These are phyloP conservation scores for Onychomys leucogaster DNA, from an alignment of 2,797 vertebrate genomes.

Conservation along the genomic window DNA sequence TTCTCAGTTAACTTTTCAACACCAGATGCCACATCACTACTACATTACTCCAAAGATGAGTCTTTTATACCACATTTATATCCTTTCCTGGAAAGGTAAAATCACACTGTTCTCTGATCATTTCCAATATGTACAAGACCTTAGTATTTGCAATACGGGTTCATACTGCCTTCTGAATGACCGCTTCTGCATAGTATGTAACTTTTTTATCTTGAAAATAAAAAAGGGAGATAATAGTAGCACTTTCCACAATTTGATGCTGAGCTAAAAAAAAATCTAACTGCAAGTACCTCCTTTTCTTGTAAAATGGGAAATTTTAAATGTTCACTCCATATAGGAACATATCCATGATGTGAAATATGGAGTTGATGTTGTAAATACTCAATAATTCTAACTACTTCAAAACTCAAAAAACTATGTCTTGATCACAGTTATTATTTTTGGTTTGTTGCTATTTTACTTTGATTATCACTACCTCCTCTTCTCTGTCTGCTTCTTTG, in stretches of 20 bases:
- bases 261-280: neutral
- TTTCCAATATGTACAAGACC: accelerated
- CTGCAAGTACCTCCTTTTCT: neutral
- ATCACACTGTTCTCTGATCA: accelerated
- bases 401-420: neutral
- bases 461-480: neutral
- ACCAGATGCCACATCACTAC: too few relatives aligned
- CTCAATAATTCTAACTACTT: neutral
- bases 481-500: neutral
- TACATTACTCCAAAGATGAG: neutral
- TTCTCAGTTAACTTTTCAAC: neutral
- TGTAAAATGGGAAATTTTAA: neutral
- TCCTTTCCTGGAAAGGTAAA: neutral
- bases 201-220: neutral
- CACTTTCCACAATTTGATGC: too few relatives aligned
- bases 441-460: neutral
- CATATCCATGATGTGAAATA: neutral
- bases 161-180: neutral
- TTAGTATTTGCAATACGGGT: neutral
- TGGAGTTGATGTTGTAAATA: neutral
- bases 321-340: neutral
- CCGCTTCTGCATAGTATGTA: neutral
- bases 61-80: neutral
- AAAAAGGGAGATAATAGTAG: neutral
- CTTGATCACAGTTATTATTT: neutral